Base-by-base conservation (phyloP, 1,140 invertebrate genomes). In the Pseudomyrmex flavicornis region DNA sequence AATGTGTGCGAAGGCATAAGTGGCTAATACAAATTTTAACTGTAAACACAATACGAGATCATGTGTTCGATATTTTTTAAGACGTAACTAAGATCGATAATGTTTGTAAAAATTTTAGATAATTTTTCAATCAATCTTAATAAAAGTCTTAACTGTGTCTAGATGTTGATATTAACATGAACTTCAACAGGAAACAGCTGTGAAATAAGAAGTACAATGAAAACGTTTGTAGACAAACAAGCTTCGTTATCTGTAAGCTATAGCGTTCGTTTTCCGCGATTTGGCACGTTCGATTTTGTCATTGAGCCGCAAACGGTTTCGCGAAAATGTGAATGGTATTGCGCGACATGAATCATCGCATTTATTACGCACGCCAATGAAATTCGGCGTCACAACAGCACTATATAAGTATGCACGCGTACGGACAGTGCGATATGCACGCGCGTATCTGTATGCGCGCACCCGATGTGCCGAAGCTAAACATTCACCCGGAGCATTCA, bases 401-500 rank as follows among this genome's bases (percentile, higher is more conserved):
- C 35, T 66, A 58, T 69, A 59, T 70, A 79, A 76, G 74, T 86
- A 69, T 5, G 56, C 59, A 26, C 13, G 4, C 9, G 44, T 13
- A 5, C 35, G 58, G 17, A 35, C 35, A 12, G 50, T 58, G 54
- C 74, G 54, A 35, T 59, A 46, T 22, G 26, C 20, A 10, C 17
- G 56, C 10, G 26, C n/a, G 20, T 59, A 59, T 12, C 62, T 65
- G 52, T 72, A 46, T 63, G 82, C 70, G 84, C 63, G 35, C 70
- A 56, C 66, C 68, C 76, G 59, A 88, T 89, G 69, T 82, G 72
- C 70, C 84, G 85, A 91, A 93, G 90, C 84, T 91, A 92, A 92
- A 93, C 91, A 90, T 92, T 91, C 85, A 35, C 65, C 80, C 82
- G 72, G 91, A 91, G 87, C 92, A 75, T 92, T 92, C 92, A 93